A percentile compares a stretch with the other conserved stretches of the same genome.
These are phyloP conservation scores for Teinopalpus imperialis DNA, from an alignment of 2,888 invertebrate species.

Conservation along the genomic window DNA sequence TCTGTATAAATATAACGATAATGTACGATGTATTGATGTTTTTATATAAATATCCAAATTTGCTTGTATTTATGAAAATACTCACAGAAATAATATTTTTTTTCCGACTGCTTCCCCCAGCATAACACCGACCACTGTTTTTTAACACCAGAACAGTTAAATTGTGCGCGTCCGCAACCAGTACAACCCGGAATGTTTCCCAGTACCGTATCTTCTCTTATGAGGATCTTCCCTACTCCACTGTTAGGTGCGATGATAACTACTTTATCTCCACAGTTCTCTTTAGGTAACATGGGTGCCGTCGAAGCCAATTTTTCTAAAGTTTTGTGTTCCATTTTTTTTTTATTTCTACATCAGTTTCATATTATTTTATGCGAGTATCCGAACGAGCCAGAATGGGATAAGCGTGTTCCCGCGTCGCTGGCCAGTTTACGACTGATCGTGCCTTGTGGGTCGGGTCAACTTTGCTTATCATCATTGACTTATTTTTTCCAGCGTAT, in stretches of 20 bases:
- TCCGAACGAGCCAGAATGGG: neutral
- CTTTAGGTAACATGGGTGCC: slow-evolving; percentile 35
- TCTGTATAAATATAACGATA: too few species aligned
- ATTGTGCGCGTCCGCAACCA: slow-evolving; percentile 60
- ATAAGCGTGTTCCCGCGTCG: slow-evolving; percentile 9
- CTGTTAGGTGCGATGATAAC: slow-evolving; percentile 43
- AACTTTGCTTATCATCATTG: slow-evolving; percentile 23
- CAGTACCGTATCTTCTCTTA: slow-evolving; percentile 68
- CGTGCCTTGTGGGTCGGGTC: slow-evolving; percentile 23
- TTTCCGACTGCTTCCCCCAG: slow-evolving; percentile 65
- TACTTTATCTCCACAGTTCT: slow-evolving; percentile 44
- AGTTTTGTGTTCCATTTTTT: slow-evolving; percentile 34
- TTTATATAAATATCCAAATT: too few species aligned
- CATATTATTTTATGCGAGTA: slow-evolving; percentile 6
- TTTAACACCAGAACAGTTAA: slow-evolving; percentile 61
- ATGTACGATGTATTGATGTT: too few species aligned
- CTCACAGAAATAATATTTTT: slow-evolving; percentile 69
- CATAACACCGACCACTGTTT: slow-evolving; percentile 68
- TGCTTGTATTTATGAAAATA: too few species aligned
- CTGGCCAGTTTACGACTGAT: slow-evolving; percentile 20
- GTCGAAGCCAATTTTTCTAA: slow-evolving; percentile 35
- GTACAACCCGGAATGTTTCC: slow-evolving; percentile 61
- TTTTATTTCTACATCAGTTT: slow-evolving; percentile 1
- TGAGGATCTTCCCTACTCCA: slow-evolving; percentile 53
- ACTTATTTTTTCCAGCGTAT: slow-evolving; percentile 19